These are phyloP conservation scores for Malaclemys terrapin DNA, from an alignment of 2,113 vertebrate genomes.

Conservation along the genomic window DNA sequence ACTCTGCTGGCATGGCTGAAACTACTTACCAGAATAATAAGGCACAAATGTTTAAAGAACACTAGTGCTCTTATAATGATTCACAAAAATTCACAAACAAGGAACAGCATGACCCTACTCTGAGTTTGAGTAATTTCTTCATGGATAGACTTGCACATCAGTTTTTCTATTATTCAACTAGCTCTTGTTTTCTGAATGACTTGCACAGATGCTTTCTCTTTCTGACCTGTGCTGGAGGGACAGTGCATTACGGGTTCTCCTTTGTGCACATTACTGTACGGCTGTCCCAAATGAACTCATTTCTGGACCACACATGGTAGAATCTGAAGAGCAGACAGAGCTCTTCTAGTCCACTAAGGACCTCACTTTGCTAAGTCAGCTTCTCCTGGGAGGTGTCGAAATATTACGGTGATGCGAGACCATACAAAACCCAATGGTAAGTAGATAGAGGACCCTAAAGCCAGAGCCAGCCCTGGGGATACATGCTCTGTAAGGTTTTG, in stretches of 20 bases:
- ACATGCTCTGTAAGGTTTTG: not conserved
- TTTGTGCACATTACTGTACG: not conserved
- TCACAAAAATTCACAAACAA: slow-evolving; percentile 60
- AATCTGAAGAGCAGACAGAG: not conserved
- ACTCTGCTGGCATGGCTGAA: slow-evolving; percentile 30
- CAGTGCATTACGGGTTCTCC: slow-evolving; percentile 25
- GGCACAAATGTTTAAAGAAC: slow-evolving; percentile 65
- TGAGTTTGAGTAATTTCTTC: slow-evolving; percentile 65
- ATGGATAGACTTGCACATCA: slow-evolving; percentile 57
- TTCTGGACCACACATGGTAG: rapidly evolving
- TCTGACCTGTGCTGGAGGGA: not conserved
- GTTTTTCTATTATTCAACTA: slow-evolving; percentile 58
- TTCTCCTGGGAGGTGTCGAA: too few species aligned
- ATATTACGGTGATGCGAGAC: too few species aligned
- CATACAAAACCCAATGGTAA: too few species aligned
- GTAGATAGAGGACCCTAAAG: not conserved
- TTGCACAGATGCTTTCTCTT: slow-evolving; percentile 36
- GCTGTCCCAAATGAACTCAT: not conserved
- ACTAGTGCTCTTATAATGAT: slow-evolving; percentile 57
- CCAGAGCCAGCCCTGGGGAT: not conserved
- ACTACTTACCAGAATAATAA: slow-evolving; percentile 41
- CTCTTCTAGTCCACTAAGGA: not conserved
- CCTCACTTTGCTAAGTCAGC: too few species aligned
- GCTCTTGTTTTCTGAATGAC: slow-evolving; percentile 39
- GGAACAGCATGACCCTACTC: slow-evolving; percentile 57